Conservation (phyloP, 2,113 vertebrate genomes). For the Lampris incognitus region DNA sequence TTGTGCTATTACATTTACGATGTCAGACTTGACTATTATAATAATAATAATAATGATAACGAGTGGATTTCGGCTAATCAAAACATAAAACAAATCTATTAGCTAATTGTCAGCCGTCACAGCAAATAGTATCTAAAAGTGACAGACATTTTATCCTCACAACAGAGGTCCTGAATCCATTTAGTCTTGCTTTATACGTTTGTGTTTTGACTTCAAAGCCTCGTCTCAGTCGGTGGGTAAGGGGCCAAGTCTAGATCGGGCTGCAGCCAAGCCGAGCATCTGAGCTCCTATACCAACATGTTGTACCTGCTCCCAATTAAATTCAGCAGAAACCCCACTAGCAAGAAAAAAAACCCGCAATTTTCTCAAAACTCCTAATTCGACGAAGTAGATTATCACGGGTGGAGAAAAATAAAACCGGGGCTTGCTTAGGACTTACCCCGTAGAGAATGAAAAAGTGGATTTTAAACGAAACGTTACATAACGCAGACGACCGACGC, state of each 20-base stretch:
- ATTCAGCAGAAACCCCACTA: neutral
- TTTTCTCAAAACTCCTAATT: neutral
- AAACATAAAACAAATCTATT: slow-evolving; percentile 1
- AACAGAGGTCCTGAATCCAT: slow-evolving; percentile 26
- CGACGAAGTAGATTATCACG: neutral
- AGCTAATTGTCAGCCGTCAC: slow-evolving; percentile 19
- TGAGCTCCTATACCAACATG: neutral
- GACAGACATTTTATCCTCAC: slow-evolving; percentile 1
- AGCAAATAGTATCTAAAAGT: slow-evolving; percentile 5
- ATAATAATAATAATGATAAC: neutral
- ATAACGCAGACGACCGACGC: neutral
- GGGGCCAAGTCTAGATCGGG: neutral
- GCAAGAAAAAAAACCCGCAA: neutral
- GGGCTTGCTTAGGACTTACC: neutral
- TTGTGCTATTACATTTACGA: neutral
- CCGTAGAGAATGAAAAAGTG: no score
- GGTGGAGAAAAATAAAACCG: neutral
- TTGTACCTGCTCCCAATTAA: neutral
- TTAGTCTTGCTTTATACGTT: neutral
- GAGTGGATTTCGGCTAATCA: slow-evolving; percentile 37
- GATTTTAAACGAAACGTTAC: neutral
- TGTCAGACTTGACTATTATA: neutral
- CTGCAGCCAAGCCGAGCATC: neutral
- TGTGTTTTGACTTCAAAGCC: neutral
- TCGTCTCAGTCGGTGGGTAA: neutral